Evolutionary conservation across 2,888 invertebrate species (phyloP).

Genomic region (Pantelozetes paolii): DNA sequence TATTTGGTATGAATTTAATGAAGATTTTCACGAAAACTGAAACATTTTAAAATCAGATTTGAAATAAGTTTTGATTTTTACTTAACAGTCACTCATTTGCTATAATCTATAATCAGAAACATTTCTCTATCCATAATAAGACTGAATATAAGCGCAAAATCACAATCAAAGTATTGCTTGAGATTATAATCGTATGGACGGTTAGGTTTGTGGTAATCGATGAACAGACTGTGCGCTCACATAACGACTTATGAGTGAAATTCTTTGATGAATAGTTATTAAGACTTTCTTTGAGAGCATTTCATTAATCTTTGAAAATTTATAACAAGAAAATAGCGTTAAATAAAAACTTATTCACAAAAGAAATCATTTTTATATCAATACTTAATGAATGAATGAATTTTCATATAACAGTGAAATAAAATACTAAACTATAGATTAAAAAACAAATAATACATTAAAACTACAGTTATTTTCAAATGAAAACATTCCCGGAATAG

Average conservation of each 20-base stretch:
- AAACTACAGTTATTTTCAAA: too few species aligned
- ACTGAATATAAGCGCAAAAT: background rate
- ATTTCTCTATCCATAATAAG: background rate
- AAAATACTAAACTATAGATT: too few species aligned
- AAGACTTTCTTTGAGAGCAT: background rate
- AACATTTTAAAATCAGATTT: too few species aligned
- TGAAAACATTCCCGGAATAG: too few species aligned
- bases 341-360: background rate
- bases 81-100: too few species aligned
- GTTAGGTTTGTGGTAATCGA: background rate
- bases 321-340: background rate
- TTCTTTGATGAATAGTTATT: conserved; percentile 2
- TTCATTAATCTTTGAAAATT: conserved; percentile 9
- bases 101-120: too few species aligned
- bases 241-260: background rate
- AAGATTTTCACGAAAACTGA: too few species aligned
- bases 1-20: too few species aligned
- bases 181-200: background rate
- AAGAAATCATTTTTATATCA: background rate
- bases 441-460: too few species aligned
- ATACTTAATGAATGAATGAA: too few species aligned
- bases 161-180: background rate
- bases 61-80: too few species aligned
- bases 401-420: too few species aligned
- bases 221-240: background rate